Evolutionary conservation across 2,888 invertebrate species (phyloP).

Genomic region (Pterobdella sp.): DNA sequence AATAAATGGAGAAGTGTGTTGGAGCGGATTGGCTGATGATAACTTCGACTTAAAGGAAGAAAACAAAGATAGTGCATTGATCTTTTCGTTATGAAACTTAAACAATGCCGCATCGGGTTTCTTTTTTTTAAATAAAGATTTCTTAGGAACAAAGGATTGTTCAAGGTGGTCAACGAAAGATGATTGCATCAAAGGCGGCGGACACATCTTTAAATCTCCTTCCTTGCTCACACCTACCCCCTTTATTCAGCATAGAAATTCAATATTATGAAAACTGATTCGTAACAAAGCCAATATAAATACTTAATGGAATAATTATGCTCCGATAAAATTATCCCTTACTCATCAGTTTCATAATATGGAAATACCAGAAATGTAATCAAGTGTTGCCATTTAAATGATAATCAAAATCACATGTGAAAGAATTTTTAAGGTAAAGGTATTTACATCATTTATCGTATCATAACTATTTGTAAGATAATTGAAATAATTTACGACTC

Average conservation of each 20-base stretch:
- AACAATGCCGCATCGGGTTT: neutral
- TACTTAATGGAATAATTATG: too few relatives aligned
- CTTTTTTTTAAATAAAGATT: neutral
- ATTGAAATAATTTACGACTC: too few relatives aligned
- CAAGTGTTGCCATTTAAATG: too few relatives aligned
- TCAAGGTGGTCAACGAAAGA: neutral
- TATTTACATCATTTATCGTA: too few relatives aligned
- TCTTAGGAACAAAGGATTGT: neutral
- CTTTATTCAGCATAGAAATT: neutral
- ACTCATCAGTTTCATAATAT: too few relatives aligned
- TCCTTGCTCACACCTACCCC: neutral
- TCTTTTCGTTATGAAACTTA: neutral
- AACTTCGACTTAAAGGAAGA: neutral
- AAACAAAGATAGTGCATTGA: neutral
- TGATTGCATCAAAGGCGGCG: neutral
- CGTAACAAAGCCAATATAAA: too few relatives aligned
- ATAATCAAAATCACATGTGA: too few relatives aligned
- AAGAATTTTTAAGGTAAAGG: too few relatives aligned
- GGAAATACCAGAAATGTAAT: too few relatives aligned
- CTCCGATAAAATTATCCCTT: too few relatives aligned
- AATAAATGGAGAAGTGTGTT: constrained; percentile 18
- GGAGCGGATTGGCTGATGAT: constrained; percentile 3
- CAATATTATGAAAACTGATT: too few relatives aligned
- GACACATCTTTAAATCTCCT: neutral
- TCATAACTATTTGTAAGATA: too few relatives aligned